Evolutionary conservation across 2,113 vertebrate genomes (phyloP).

Genomic region (Oncorhynchus masou): DNA sequence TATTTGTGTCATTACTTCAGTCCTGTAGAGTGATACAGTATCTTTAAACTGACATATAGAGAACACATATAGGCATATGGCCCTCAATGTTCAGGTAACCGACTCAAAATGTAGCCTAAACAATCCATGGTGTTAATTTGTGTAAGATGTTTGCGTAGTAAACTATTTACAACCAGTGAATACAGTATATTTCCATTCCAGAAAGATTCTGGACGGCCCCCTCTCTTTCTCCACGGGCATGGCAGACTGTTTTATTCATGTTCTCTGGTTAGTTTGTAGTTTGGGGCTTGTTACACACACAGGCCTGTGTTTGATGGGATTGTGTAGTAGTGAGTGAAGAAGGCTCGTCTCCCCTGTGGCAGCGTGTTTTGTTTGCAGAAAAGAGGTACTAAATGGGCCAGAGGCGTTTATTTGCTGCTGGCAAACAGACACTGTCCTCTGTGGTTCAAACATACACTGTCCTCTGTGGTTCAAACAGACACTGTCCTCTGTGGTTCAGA

Average conservation of each 20-base stretch:
- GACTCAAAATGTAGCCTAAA: slow-evolving; percentile 10
- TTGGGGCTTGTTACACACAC: slow-evolving; percentile 46
- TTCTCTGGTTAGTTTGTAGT: slow-evolving; percentile 44
- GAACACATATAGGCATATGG: not conserved
- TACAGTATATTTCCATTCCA: slow-evolving; percentile 32
- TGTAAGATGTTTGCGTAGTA: slow-evolving; percentile 24
- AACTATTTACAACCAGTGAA: slow-evolving; percentile 41
- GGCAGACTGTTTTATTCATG: slow-evolving; percentile 37
- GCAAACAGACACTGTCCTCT: slow-evolving; percentile 66
- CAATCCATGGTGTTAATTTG: slow-evolving; percentile 6
- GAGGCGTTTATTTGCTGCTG: slow-evolving; percentile 70
- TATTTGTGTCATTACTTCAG: not conserved
- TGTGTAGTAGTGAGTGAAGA: slow-evolving; percentile 36
- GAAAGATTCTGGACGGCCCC: slow-evolving; percentile 17
- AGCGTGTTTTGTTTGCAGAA: slow-evolving; percentile 63
- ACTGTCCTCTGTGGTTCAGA: too few relatives aligned
- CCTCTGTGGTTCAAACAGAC: too few relatives aligned
- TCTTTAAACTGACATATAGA: not conserved
- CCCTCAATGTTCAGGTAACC: not conserved
- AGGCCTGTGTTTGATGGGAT: slow-evolving; percentile 56
- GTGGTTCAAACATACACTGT: too few relatives aligned
- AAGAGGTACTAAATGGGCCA: slow-evolving; percentile 59
- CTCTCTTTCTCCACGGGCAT: slow-evolving; percentile 27
- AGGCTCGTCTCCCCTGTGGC: slow-evolving; percentile 53
- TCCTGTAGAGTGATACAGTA: not conserved